Evolutionary conservation across 2,888 invertebrate genomes (phyloP).

Genomic region (Alentia gelatinosa): DNA sequence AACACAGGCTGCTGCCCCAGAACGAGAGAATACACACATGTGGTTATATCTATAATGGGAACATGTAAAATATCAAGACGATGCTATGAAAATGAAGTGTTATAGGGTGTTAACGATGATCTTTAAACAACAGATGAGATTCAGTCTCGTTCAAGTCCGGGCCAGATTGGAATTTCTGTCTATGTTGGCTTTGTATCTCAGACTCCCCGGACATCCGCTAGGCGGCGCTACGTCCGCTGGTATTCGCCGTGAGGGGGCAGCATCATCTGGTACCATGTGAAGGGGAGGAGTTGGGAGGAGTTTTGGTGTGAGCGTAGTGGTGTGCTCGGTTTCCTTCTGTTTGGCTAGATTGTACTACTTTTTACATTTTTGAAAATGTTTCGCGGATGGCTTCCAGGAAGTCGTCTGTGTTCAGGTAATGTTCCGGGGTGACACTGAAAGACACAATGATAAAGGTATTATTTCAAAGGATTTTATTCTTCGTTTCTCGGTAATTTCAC

Average conservation of each 20-base stretch:
- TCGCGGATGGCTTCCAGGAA: constrained; percentile 91
- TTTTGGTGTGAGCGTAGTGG: background rate
- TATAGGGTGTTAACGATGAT: background rate
- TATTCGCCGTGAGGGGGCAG: background rate
- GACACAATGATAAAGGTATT: background rate
- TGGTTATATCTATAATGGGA: background rate
- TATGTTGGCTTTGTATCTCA: background rate
- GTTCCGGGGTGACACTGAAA: constrained; percentile 87
- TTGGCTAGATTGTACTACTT: background rate
- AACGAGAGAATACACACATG: background rate
- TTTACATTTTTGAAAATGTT: constrained; percentile 76
- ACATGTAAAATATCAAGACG: no score
- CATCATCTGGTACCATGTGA: background rate
- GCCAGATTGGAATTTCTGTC: no score
- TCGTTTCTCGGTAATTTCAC: background rate
- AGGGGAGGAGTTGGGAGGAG: background rate
- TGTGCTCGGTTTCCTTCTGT: background rate
- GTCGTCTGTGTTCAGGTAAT: constrained; percentile 92
- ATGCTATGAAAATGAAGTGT: no score
- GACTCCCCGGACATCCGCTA: background rate
- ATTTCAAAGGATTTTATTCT: background rate
- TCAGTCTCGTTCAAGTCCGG: background rate
- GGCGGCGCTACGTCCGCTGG: background rate
- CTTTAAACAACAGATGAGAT: background rate
- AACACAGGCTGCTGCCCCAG: background rate